A percentile compares a stretch with the other conserved stretches of the same genome.
Conservation (phyloP, 2,113 vertebrate genomes). For the Podocnemis expansa region DNA sequence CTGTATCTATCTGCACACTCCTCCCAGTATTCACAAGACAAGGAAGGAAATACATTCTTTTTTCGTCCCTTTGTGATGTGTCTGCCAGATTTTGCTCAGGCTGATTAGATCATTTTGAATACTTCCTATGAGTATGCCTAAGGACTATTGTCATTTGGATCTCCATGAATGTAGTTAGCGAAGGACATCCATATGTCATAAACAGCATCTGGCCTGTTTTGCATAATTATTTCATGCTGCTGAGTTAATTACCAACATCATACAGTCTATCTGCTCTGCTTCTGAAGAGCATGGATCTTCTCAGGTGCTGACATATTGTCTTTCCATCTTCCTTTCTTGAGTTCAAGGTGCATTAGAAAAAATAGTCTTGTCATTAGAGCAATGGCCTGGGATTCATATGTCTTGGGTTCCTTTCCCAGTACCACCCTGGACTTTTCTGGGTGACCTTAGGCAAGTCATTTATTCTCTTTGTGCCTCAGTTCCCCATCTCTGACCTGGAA, state of each 20-base stretch:
- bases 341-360: background rate
- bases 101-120: background rate
- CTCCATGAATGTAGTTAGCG: background rate
- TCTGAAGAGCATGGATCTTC: background rate
- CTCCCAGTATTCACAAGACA: background rate
- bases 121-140: background rate
- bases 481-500: background rate
- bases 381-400: background rate
- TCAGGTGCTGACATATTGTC: background rate
- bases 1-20: background rate
- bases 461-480: accelerated
- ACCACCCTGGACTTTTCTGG: background rate
- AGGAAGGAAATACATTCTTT: background rate
- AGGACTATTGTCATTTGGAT: background rate
- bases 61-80: background rate
- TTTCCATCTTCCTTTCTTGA: too few relatives aligned
- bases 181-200: background rate
- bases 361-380: background rate
- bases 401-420: background rate
- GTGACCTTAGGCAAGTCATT: background rate
- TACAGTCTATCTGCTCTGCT: background rate
- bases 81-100: background rate
- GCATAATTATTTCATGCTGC: background rate
- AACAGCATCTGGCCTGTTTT: background rate
- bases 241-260: background rate